Evolutionary conservation across 2,113 vertebrate genomes (phyloP), one percentile per base, ranked within the genome.

Genomic region (Osmerus mordax): DNA sequence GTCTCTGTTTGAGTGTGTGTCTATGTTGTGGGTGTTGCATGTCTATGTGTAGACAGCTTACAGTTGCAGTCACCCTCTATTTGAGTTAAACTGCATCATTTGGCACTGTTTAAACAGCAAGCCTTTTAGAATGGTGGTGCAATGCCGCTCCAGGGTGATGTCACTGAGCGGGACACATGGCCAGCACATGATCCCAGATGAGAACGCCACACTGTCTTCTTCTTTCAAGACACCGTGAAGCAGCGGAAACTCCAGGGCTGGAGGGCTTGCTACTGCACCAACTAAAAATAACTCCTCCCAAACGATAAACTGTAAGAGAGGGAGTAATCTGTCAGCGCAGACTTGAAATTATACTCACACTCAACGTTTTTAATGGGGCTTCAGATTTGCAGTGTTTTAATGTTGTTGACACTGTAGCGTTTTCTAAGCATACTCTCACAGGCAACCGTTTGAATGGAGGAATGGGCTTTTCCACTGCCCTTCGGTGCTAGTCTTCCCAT

Each of bases 111-210:
- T 81, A 86, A 87, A 84, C 83, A 83, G 25, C 72, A 77, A 72
- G 69, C 61, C 72, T 83, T 84, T 71, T 75, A 80, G 78, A 67
- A 6, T 16, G 9, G 71, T 75, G 70, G 63, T 73, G 81, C 66
- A 36, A 64, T 67, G 71, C 79, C 12, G 69, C 54, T n/a, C n/a
- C 54, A n/a, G 73, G 79, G 75, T 89, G 88, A 91, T 87, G 84
- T 90, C 86, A 89, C 78, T 28, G 65, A 14, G 67, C 79, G 67
- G 68, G 78, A 75, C 88, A 84, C 87, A 87, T 90, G 87, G 87
- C 75, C 67, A 69, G 80, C 90, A 90, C 87, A 91, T 89, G 89
- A 86, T 87, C 74, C 68, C 54, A 67, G 68, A 64, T 80, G 71
- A 73, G 79, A 84, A 88, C 78, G 84, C 80, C 81, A 78, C 71